phyloP scores from a whole-genome alignment of 37 sponge, comb jelly and placozoan species.

The Trichoplax adhaerens region DNA sequence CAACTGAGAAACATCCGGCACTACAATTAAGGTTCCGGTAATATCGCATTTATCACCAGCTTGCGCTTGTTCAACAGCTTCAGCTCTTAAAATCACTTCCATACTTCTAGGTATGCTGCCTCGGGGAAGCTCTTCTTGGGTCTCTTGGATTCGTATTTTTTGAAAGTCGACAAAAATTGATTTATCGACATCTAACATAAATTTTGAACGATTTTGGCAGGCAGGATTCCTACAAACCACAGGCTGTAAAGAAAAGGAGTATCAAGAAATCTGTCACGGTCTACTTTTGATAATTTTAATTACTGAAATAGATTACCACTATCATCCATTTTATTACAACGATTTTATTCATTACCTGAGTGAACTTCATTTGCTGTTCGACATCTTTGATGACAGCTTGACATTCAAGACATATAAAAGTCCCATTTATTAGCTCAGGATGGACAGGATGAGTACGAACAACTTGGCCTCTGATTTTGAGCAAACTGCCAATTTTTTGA shows the following conservation, averaged over 20 bases:
- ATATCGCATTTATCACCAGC: constrained; percentile 98
- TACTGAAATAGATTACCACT: no score
- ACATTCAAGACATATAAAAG: constrained; percentile 90
- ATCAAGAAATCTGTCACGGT: no score
- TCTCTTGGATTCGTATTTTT: constrained; percentile 97
- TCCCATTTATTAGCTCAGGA: constrained; percentile 82
- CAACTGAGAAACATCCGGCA: constrained; percentile 86
- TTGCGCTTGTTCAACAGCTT: constrained; percentile 82
- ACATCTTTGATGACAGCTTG: constrained; percentile 70
- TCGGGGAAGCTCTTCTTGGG: constrained; percentile 85
- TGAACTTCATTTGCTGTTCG: constrained; percentile 97
- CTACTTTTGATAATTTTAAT: no score
- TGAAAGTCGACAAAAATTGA: constrained; percentile 96
- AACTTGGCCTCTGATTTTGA: constrained; percentile 94
- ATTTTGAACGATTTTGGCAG: constrained; percentile 70
- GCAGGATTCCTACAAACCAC: constrained; percentile 77
- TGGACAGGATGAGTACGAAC: constrained; percentile 97
- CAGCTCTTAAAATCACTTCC: constrained; percentile 80
- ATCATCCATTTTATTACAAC: no score
- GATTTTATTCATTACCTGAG: constrained; percentile 30
- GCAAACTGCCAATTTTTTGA: constrained; percentile 64
- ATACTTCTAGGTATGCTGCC: constrained; percentile 91
- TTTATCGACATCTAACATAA: constrained; percentile 64
- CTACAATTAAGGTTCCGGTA: constrained; percentile 91
- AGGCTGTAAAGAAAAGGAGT: constrained; percentile 26